A percentile compares a stretch with the other conserved stretches of the same genome.
phyloP scores from a whole-genome alignment of 2,888 invertebrate species.

The Pheosia tremula region DNA sequence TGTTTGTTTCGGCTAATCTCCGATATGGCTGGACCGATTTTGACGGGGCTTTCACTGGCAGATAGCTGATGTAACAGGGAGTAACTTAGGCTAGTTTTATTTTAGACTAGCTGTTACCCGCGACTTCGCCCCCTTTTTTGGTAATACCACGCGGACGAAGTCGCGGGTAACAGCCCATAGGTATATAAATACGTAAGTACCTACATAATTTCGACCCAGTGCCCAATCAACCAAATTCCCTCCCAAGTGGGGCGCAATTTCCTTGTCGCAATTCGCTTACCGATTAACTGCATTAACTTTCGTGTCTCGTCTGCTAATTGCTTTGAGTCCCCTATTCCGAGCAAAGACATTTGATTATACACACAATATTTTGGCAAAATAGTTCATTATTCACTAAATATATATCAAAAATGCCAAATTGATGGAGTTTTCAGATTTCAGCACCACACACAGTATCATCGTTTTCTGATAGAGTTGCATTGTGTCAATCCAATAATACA shows the following conservation, averaged over 20 bases:
- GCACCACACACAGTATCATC: too few species aligned
- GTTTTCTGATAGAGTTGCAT: too few species aligned
- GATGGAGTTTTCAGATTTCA: neutral
- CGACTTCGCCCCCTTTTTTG: too few species aligned
- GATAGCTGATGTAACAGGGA: too few species aligned
- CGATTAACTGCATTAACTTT: slow-evolving; percentile 77
- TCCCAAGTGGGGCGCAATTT: slow-evolving; percentile 74
- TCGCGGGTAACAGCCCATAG: too few species aligned
- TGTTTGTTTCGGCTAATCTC: too few species aligned
- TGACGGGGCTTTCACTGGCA: too few species aligned
- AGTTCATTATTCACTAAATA: slow-evolving; percentile 49
- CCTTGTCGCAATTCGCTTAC: slow-evolving; percentile 71
- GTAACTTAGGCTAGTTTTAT: too few species aligned
- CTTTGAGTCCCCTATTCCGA: slow-evolving; percentile 66
- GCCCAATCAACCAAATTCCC: slow-evolving; percentile 71
- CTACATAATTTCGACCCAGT: slow-evolving; percentile 56
- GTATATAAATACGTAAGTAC: neutral
- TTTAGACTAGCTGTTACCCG: too few species aligned
- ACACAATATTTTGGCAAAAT: slow-evolving; percentile 54
- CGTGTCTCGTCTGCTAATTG: slow-evolving; percentile 77
- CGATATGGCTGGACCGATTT: too few species aligned
- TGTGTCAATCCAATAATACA: too few species aligned
- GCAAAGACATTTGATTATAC: slow-evolving; percentile 63
- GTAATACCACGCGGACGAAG: too few species aligned
- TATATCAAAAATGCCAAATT: slow-evolving; percentile 11